Percentiles rank a stretch among this genome's conserved stretches.
phyloP scores from a whole-genome alignment of 2,113 vertebrate species.

The Morone chrysops region DNA sequence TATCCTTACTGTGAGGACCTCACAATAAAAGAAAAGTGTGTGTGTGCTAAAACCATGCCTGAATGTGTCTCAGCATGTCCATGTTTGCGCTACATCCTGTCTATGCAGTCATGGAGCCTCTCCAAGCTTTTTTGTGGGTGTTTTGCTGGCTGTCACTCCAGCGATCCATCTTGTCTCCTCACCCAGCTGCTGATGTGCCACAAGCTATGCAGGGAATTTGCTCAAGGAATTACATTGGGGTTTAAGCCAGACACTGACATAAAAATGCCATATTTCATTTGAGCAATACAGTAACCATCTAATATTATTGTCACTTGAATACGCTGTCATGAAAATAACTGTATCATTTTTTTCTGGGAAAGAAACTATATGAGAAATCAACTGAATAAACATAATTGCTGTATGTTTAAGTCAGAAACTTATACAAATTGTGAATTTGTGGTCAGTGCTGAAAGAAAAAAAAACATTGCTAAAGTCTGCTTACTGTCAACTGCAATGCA shows the following conservation, averaged over 20 bases:
- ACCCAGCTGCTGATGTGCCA: conserved; percentile 52
- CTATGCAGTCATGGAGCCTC: conserved; percentile 28
- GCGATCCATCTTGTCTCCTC: conserved; percentile 52
- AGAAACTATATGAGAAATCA: background rate
- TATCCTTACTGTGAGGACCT: background rate
- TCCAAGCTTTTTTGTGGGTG: conserved; percentile 46
- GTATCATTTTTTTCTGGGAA: background rate
- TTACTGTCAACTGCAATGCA: background rate
- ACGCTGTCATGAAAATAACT: background rate
- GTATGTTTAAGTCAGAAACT: background rate
- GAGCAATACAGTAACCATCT: background rate
- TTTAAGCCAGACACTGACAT: conserved; percentile 18
- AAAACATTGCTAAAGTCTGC: background rate
- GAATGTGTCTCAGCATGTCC: conserved; percentile 19
- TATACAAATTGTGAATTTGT: background rate
- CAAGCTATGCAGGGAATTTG: conserved; percentile 32
- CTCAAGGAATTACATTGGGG: conserved; percentile 3
- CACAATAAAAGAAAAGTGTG: background rate
- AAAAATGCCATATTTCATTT: conserved; percentile 16
- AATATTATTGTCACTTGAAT: conserved; percentile 6
- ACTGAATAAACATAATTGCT: background rate
- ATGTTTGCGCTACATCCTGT: conserved; percentile 21
- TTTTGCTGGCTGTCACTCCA: conserved; percentile 52
- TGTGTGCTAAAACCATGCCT: conserved; percentile 8
- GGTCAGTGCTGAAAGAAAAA: background rate